Conservation (phyloP, 2,888 invertebrate genomes). For the Micoletzkya japonica region DNA sequence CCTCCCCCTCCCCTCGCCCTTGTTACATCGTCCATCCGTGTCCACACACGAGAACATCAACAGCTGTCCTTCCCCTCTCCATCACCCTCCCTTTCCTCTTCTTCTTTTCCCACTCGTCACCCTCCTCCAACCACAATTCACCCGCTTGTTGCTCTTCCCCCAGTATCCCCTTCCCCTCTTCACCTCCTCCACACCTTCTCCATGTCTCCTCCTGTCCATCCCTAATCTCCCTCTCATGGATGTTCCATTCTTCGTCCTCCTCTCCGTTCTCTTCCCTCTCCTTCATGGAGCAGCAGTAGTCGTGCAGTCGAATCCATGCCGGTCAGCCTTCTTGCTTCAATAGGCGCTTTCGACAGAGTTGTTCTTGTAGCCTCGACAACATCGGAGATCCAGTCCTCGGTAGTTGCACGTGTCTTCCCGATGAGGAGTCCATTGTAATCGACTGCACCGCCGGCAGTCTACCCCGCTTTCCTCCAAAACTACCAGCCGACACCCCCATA, state of each 20-base stretch:
- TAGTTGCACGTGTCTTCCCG: conserved; percentile 14
- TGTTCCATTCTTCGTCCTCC: not conserved
- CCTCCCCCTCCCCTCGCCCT: conserved; percentile 5
- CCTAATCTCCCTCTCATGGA: not conserved
- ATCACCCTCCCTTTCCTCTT: no score
- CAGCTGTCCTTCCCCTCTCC: not conserved
- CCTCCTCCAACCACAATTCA: not conserved
- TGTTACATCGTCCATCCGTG: not conserved
- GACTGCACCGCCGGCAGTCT: not conserved
- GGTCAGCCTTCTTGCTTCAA: conserved; percentile 7
- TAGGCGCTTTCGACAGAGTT: no score
- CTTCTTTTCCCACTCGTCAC: not conserved
- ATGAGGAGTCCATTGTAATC: conserved; percentile 16
- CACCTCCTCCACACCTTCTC: no score
- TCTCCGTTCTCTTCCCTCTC: not conserved
- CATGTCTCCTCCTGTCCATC: no score
- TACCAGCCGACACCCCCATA: conserved; percentile 9
- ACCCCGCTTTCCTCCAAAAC: no score
- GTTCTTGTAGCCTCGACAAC: conserved; percentile 7
- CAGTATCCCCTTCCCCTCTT: no score
- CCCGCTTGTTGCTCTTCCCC: not conserved
- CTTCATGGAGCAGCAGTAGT: not conserved
- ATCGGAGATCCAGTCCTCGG: no score
- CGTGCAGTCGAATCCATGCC: conserved; percentile 17
- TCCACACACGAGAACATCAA: no score